Conservation (phyloP, 1,140 invertebrate genomes). For the Lysiphlebus fabarum region DNA sequence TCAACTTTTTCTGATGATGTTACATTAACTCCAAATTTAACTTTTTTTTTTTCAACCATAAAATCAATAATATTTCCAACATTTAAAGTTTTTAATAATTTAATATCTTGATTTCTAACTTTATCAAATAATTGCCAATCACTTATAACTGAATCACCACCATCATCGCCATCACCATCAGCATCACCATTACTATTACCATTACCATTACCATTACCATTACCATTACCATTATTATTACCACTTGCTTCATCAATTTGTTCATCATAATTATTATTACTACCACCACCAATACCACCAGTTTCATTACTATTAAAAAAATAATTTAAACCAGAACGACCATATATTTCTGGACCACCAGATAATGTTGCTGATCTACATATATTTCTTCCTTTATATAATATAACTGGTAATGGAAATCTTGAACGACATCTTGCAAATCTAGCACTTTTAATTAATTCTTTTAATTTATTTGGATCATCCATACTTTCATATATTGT, state of each 20-base stretch:
- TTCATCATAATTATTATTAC: slow-evolving; percentile 35
- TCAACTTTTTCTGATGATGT: slow-evolving; percentile 86
- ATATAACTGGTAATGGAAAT: slow-evolving; percentile 77
- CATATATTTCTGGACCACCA: slow-evolving; percentile 73
- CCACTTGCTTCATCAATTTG: slow-evolving; percentile 38
- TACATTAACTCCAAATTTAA: slow-evolving; percentile 80
- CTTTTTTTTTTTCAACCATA: slow-evolving; percentile 87
- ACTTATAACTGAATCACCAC: slow-evolving; percentile 39
- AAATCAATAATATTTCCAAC: slow-evolving; percentile 78
- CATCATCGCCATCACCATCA: slow-evolving; percentile 38
- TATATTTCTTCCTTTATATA: slow-evolving; percentile 72
- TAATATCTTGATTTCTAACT: slow-evolving; percentile 72
- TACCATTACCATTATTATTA: neutral
- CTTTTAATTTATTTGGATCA: slow-evolving; percentile 60
- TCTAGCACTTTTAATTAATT: slow-evolving; percentile 63
- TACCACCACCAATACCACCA: slow-evolving; percentile 30
- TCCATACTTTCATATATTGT: slow-evolving; percentile 65
- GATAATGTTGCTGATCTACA: slow-evolving; percentile 69
- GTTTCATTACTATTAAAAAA: slow-evolving; percentile 50
- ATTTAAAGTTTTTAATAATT: slow-evolving; percentile 68
- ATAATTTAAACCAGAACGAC: slow-evolving; percentile 62
- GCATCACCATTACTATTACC: slow-evolving; percentile 18
- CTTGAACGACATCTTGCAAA: slow-evolving; percentile 69
- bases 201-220: slow-evolving; percentile 39
- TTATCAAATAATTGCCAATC: slow-evolving; percentile 65